phyloP scores from a whole-genome alignment of 2,888 invertebrate genomes.

The Ectemnius lituratus region DNA sequence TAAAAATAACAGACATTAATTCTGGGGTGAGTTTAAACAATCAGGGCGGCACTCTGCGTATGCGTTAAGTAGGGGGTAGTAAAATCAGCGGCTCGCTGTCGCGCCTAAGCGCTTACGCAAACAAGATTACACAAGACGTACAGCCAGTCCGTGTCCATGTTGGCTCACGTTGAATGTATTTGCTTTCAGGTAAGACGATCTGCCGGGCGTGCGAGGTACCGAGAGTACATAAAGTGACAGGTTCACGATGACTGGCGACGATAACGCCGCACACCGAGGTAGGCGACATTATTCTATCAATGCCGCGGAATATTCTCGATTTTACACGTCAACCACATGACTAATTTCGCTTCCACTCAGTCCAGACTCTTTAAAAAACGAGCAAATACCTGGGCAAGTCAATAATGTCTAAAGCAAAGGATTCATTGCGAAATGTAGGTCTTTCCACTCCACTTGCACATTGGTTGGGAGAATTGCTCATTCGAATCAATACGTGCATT shows the following conservation, averaged over 20 bases:
- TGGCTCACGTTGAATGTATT: conserved; percentile 29
- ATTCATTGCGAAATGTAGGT: too few relatives aligned
- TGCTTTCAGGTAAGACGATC: conserved; percentile 55
- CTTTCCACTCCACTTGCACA: too few relatives aligned
- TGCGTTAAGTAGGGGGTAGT: too few relatives aligned
- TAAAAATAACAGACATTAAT: too few relatives aligned
- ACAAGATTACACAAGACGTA: neutral
- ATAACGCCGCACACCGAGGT: conserved; percentile 39
- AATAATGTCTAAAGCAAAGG: conserved; percentile 62
- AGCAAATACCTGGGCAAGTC: conserved; percentile 77
- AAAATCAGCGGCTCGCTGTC: neutral
- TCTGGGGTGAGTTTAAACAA: too few relatives aligned
- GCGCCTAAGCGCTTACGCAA: neutral
- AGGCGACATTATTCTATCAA: conserved; percentile 54
- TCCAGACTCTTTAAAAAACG: conserved; percentile 77
- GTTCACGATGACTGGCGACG: conserved; percentile 17
- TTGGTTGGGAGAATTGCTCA: too few relatives aligned
- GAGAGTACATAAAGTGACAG: neutral
- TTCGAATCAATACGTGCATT: too few relatives aligned
- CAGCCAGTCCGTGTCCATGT: neutral
- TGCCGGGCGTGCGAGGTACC: neutral
- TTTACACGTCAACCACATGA: conserved; percentile 49
- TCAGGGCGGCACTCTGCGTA: too few relatives aligned
- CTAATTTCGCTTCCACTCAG: conserved; percentile 61
- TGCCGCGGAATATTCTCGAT: conserved; percentile 47